Percentiles rank a stretch among this genome's conserved stretches.
Conservation (phyloP, 2,888 invertebrate species). For the Ypsolopha scabrella region DNA sequence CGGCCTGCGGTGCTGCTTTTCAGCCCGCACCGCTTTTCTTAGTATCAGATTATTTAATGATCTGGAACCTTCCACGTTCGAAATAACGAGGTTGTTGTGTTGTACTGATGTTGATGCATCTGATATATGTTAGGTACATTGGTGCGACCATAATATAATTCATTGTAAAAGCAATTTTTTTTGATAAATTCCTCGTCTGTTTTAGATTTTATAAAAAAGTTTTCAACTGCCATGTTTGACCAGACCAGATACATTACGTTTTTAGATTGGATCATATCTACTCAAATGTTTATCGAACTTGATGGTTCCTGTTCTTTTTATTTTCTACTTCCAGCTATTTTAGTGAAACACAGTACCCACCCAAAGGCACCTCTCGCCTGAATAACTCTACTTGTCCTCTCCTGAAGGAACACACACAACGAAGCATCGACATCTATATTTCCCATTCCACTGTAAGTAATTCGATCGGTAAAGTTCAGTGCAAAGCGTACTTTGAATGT, state of each 20-base stretch:
- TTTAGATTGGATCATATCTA: too few relatives aligned
- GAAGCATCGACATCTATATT: too few relatives aligned
- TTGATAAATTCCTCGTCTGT: too few relatives aligned
- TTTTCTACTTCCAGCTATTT: neutral
- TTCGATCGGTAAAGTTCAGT: conserved; percentile 34
- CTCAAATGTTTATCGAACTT: neutral
- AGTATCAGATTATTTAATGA: conserved; percentile 32
- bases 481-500: conserved; percentile 33
- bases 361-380: neutral
- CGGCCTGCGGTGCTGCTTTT: neutral
- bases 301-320: neutral
- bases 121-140: too few relatives aligned
- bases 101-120: neutral
- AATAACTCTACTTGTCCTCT: neutral
- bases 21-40: conserved; percentile 11
- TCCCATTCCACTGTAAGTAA: conserved; percentile 18
- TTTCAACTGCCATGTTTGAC: too few relatives aligned
- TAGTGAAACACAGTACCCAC: too few relatives aligned
- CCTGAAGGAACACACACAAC: neutral
- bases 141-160: too few relatives aligned
- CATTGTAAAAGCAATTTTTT: too few relatives aligned
- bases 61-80: conserved; percentile 28
- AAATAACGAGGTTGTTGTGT: conserved; percentile 18
- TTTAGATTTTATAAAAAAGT: too few relatives aligned
- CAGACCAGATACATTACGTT: too few relatives aligned